phyloP scores from a whole-genome alignment of 2,888 invertebrate genomes.

The Pyrocoelia pectoralis region DNA sequence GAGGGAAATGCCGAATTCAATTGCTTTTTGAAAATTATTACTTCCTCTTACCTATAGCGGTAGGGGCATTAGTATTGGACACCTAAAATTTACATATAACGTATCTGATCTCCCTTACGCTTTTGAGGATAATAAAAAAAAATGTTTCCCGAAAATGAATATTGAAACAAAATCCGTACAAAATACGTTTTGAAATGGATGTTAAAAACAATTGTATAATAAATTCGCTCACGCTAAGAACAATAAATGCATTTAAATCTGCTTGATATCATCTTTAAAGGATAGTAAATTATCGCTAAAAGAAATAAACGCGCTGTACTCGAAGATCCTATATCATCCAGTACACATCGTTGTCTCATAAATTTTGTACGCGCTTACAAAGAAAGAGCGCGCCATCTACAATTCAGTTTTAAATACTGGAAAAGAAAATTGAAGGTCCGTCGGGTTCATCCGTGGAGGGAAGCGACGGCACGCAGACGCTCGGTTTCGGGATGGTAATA shows the following conservation, averaged over 20 bases:
- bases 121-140: too few species aligned
- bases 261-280: constrained; percentile 13
- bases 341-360: not conserved
- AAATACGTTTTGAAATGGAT: too few species aligned
- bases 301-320: constrained; percentile 7
- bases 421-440: too few species aligned
- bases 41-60: too few species aligned
- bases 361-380: constrained; percentile 5
- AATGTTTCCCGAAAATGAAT: too few species aligned
- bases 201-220: not conserved
- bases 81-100: too few species aligned
- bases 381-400: not conserved
- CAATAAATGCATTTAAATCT: constrained; percentile 18
- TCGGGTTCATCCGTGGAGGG: constrained; percentile 48
- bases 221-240: not conserved
- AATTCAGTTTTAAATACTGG: not conserved
- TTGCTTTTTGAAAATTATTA: too few species aligned
- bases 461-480: constrained; percentile 45
- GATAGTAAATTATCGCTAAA: constrained; percentile 12
- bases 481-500: constrained; percentile 54
- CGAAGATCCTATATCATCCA: constrained; percentile 8
- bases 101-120: too few species aligned
- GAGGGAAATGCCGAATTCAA: too few species aligned
- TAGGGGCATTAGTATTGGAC: too few species aligned
- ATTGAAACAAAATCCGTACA: too few species aligned